Base-by-base conservation (phyloP, 1,140 invertebrate species). In the Eupristina koningsbergeri region DNA sequence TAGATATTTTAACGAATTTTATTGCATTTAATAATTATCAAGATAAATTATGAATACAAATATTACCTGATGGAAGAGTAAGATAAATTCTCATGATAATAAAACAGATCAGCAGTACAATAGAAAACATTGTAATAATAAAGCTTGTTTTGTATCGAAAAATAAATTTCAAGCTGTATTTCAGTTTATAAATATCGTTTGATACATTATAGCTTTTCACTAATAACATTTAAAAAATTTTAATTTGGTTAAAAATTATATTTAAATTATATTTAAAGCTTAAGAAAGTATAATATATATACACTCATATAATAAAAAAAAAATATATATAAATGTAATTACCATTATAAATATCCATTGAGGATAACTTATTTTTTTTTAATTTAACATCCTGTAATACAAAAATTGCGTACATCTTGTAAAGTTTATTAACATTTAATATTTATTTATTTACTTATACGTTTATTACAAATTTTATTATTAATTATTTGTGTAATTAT, bases 381-480 rank as follows among this genome's bases (percentile, higher is more conserved):
- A 9, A 31, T 47, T 84, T 79, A 22, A 64, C 63, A 61, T 84
- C 82, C 82, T 84, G 47, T 11, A 74, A 61, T 36, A 1, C n/a
- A 19, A 53, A 41, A 69, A 13, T 64, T 78, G 9, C 26, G 61
- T n/a, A 26, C 34, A 19, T 19, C 8, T 67, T 36, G 36, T 36
- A 26, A 71, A 13, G n/a, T 2, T 41, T 71, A 41, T n/a, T 41
- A 71, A 39, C 13, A 22, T 36, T 29, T 39, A 19, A 22, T 36
- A 36, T 39, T 39, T 69, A 69, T 71, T 41, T 71, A 6, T n/a
- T 26, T 41, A 71, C n/a, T 9, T 3, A 9, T 53, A 53, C n/a
- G n/a, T 9, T 53, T 3, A 3, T 53, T 15, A 53, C 17, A 53
- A 45, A 13, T 53, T 17, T 53, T 15, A 15, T 53, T 17, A n/a